Evolutionary conservation across 1,140 invertebrate species (phyloP).

Genomic region (Zaprionus gabonicus): DNA sequence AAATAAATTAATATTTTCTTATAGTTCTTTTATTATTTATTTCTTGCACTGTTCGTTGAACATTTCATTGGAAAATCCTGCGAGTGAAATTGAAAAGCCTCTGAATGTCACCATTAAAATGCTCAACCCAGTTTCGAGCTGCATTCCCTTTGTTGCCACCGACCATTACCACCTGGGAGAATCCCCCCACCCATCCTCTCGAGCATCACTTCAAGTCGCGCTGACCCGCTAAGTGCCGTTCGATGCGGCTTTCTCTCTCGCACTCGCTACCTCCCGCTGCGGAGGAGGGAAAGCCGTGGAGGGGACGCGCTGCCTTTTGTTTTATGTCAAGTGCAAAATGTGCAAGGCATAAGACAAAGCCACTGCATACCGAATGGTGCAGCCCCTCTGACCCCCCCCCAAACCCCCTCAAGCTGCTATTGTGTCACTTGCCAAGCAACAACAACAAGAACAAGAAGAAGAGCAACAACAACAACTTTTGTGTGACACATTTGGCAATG

Average conservation of each 20-base stretch:
- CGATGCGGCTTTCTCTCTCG: conserved; percentile 31
- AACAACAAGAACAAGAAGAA: conserved; percentile 47
- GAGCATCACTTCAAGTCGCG: conserved; percentile 13
- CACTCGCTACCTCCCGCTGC: not conserved
- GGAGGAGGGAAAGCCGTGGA: not conserved
- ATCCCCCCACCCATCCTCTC: not conserved
- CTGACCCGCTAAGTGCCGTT: conserved; percentile 72
- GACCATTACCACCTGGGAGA: conserved; percentile 34
- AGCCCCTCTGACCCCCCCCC: not conserved
- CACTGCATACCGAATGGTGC: conserved; percentile 48
- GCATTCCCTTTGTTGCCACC: conserved; percentile 57
- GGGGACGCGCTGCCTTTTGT: conserved; percentile 52
- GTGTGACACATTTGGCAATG: conserved; percentile 81
- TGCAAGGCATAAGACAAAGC: conserved; percentile 77
- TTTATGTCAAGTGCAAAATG: conserved; percentile 72
- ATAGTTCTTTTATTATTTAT: not conserved
- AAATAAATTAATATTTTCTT: not conserved
- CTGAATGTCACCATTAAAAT: conserved; percentile 73
- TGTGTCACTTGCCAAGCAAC: conserved; percentile 52
- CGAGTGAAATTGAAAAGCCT: conserved; percentile 35
- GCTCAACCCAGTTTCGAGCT: conserved; percentile 68
- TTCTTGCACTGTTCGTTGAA: not conserved
- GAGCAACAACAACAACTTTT: conserved; percentile 55
- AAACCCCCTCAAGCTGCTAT: conserved; percentile 35
- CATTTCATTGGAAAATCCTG: not conserved